Conservation (phyloP, 2,888 invertebrate species). For the Pterostichus madidus region DNA sequence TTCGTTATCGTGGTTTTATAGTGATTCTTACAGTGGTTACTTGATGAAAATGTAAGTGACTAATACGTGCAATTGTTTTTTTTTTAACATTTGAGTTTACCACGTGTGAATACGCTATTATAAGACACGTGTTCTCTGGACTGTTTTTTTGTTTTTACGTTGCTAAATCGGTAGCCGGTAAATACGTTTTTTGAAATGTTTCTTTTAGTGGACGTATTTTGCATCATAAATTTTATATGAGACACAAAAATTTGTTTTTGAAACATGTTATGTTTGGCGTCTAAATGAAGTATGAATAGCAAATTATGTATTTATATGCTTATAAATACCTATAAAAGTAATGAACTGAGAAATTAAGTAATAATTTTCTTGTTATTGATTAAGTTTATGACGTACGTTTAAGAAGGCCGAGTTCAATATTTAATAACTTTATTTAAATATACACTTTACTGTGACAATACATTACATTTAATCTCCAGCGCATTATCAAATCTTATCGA, state of each 20-base stretch:
- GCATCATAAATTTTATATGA: background rate
- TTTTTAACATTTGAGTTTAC: background rate
- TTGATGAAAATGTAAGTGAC: slow-evolving; percentile 17
- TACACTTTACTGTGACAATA: background rate
- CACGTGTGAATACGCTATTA: background rate
- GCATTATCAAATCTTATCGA: background rate
- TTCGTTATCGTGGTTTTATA: slow-evolving; percentile 8
- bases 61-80: background rate
- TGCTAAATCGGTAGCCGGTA: background rate
- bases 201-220: slow-evolving; percentile 33
- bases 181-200: background rate
- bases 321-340: background rate
- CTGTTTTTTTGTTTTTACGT: slow-evolving; percentile 17
- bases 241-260: too few species aligned
- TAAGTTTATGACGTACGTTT: background rate
- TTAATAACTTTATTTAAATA: slow-evolving; percentile 7
- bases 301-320: background rate
- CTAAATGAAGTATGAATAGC: background rate
- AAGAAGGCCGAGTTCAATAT: background rate
- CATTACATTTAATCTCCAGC: background rate
- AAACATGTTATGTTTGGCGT: background rate
- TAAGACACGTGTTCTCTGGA: slow-evolving; percentile 15
- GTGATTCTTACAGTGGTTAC: background rate
- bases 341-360: background rate
- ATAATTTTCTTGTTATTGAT: slow-evolving; percentile 3